A percentile compares a stretch with the other conserved stretches of the same genome.
Conservation (phyloP, 1,140 invertebrate genomes). For the Mycetomoellerius zeteki region DNA sequence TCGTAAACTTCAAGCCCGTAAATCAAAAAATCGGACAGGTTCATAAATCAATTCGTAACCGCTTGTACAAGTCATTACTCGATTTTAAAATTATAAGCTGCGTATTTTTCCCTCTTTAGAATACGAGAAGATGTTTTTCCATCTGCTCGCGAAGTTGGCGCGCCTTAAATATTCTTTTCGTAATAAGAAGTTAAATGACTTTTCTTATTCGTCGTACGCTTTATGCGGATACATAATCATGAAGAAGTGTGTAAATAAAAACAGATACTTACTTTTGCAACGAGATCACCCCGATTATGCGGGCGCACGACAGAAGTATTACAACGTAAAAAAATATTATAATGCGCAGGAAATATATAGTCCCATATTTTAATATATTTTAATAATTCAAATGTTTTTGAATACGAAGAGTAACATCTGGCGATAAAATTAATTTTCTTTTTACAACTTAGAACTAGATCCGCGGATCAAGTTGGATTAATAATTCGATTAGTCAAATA, state of each 20-base stretch:
- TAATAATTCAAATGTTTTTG: conserved; percentile 29
- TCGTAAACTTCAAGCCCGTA: conserved; percentile 10
- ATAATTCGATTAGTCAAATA: conserved; percentile 21
- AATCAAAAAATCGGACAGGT: neutral
- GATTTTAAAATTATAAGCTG: neutral
- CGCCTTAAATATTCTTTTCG: neutral
- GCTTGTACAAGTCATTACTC: neutral
- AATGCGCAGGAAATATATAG: neutral
- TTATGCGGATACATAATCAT: neutral
- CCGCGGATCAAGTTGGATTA: conserved; percentile 10
- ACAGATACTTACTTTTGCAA: conserved; percentile 1
- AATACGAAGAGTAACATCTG: neutral
- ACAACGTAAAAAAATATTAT: conserved; percentile 23
- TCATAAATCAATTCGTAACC: conserved; percentile 37
- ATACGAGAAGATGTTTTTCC: neutral
- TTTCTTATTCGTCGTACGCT: neutral
- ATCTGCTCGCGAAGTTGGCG: neutral
- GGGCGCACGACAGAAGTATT: neutral
- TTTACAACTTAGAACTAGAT: conserved; percentile 33
- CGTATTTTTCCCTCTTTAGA: neutral
- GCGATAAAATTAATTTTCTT: conserved; percentile 23
- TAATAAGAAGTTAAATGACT: neutral
- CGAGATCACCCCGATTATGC: neutral
- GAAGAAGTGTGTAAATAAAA: neutral
- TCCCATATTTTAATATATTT: conserved; percentile 26